Evolutionary conservation across 1,140 invertebrate genomes (phyloP).

Genomic region (Leucophenga varia): DNA sequence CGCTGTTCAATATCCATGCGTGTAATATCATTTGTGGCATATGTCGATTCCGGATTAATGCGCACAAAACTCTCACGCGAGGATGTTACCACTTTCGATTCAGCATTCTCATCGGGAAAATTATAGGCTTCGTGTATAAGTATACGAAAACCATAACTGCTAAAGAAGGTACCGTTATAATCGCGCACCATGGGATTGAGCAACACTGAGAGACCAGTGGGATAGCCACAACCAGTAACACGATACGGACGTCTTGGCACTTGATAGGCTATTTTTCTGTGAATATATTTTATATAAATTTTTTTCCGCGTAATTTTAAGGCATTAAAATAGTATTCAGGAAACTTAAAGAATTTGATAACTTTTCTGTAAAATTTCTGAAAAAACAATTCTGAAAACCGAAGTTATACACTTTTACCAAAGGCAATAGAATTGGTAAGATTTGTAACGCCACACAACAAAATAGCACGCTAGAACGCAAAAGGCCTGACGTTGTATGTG

Average conservation of each 20-base stretch:
- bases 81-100: slow-evolving; percentile 60
- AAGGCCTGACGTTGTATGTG: too few relatives aligned
- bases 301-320: too few relatives aligned
- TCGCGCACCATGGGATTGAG: slow-evolving; percentile 59
- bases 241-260: slow-evolving; percentile 57
- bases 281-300: too few relatives aligned
- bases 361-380: too few relatives aligned
- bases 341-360: too few relatives aligned
- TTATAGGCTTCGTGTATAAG: slow-evolving; percentile 65
- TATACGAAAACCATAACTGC: slow-evolving; percentile 49
- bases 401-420: too few relatives aligned
- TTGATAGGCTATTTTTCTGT: slow-evolving; percentile 48
- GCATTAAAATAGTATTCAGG: too few relatives aligned
- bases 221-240: slow-evolving; percentile 65
- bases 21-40: slow-evolving; percentile 60
- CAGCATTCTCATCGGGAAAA: slow-evolving; percentile 62
- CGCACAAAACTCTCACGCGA: slow-evolving; percentile 62
- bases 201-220: slow-evolving; percentile 63
- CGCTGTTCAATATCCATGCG: slow-evolving; percentile 56
- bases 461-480: too few relatives aligned
- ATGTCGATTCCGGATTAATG: slow-evolving; percentile 62
- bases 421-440: too few relatives aligned
- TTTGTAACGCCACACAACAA: too few relatives aligned
- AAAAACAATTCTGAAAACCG: too few relatives aligned
- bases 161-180: slow-evolving; percentile 57